Evolutionary conservation across 1,140 invertebrate species (phyloP), one percentile per base, ranked within the genome.

Genomic region (Trialeurodes vaporariorum): DNA sequence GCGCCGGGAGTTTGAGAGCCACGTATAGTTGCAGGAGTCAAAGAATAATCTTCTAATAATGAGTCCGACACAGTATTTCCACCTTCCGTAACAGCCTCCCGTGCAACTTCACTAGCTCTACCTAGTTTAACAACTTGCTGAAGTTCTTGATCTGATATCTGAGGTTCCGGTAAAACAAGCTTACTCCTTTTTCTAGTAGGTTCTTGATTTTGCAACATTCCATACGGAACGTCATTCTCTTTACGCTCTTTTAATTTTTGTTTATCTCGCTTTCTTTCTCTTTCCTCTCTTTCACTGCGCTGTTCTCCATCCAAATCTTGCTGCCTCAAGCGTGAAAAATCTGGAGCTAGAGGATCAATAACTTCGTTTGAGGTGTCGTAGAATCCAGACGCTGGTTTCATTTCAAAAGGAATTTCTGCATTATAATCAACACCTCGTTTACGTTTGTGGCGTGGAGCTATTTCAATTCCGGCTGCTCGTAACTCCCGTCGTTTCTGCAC

Each of bases 401-500:
- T 98, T 75, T 98, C 94, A 83, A 98, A 98, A 0, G 96, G 95
- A 73, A 99, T 93, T 81, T 99, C 98, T 0, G 89, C 86, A 81
- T 98, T 99, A 78, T 99, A 99, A 79, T 99, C 94, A 12, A 99
- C 91, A 5, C 94, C 91, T 17, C 89, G 85, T 75, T 93, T 93
- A 13, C 82, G 79, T 72, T 90, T 90, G 71, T 89, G 87, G 25
- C 85, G 81, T 21, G 84, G 80, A 21, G 83, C 83, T 0, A 93
- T 83, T 63, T 87, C 87, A 73, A 99, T 98, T n/a, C 98, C 98
- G 59, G 97, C 98, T 73, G 97, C 97, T 75, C 95, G 85, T 5
- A 99, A 81, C 79, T 99, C 97, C 65, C 98, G 81, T 21, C 96
- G 83, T 78, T 99, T 99, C 79, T 99, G 98, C 60, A 99, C 77